Evolutionary conservation across 2,113 vertebrate genomes (phyloP).

Genomic region (Pampusana beccarii): DNA sequence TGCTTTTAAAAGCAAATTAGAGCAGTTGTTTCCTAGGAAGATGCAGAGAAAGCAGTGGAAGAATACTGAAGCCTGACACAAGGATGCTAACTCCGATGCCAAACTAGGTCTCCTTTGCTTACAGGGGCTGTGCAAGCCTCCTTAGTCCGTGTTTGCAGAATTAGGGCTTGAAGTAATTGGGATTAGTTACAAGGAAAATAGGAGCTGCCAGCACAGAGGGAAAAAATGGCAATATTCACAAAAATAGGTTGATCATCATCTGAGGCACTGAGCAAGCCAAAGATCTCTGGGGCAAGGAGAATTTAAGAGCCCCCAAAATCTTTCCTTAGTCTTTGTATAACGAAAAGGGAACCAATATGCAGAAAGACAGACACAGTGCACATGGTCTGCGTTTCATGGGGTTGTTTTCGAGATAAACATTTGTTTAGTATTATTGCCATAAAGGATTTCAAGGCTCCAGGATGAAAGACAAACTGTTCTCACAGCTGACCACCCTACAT

Average conservation of each 20-base stretch:
- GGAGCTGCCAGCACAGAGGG: neutral
- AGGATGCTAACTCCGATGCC: neutral
- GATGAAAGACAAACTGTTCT: neutral
- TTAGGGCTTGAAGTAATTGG: neutral
- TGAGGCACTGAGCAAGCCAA: neutral
- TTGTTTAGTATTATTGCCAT: neutral
- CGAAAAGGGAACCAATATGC: neutral
- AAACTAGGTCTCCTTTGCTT: neutral
- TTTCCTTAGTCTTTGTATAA: neutral
- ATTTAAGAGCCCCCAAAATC: neutral
- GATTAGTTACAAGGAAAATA: neutral
- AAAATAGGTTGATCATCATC: neutral
- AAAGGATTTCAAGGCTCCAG: neutral
- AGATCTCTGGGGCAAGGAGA: neutral
- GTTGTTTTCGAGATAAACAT: neutral
- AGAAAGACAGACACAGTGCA: neutral
- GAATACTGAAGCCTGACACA: neutral
- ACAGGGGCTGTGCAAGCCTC: neutral
- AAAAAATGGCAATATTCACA: neutral
- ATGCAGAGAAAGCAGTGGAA: neutral
- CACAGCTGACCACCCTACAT: neutral
- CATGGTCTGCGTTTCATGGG: neutral
- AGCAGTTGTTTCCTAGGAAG: neutral
- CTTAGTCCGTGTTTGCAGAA: neutral
- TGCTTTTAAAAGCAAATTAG: conserved; percentile 37